phyloP scores from a whole-genome alignment of 1,140 invertebrate genomes.

The Phenacoccus solenopsis region DNA sequence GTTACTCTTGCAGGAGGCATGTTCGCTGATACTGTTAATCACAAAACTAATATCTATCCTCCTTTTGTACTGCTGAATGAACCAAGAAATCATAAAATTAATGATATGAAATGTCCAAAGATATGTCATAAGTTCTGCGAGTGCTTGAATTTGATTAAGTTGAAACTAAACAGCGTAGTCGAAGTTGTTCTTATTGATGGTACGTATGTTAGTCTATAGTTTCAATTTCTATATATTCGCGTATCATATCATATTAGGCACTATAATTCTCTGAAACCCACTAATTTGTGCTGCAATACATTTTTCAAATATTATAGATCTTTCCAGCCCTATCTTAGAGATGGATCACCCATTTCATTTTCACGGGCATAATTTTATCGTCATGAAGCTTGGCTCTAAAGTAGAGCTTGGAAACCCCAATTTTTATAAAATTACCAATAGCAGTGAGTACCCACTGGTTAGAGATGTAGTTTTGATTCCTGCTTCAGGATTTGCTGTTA shows the following conservation, averaged over 20 bases:
- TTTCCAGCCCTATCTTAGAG: neutral
- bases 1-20: neutral
- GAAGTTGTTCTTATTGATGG: slow-evolving; percentile 10
- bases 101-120: neutral
- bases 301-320: neutral
- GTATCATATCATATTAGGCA: no score
- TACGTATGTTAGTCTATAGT: no score
- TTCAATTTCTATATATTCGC: no score
- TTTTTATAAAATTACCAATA: slow-evolving; percentile 33
- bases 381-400: slow-evolving; percentile 31
- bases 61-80: neutral
- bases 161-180: neutral
- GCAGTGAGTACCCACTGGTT: slow-evolving; percentile 54
- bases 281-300: no score
- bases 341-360: slow-evolving; percentile 80
- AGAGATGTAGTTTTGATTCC: slow-evolving; percentile 84
- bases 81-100: neutral
- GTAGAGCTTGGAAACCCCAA: neutral
- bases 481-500: slow-evolving; percentile 63
- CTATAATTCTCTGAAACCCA: no score
- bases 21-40: neutral
- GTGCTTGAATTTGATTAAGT: slow-evolving; percentile 7
- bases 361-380: slow-evolving; percentile 72
- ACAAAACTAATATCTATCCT: neutral
- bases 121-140: neutral